These are phyloP conservation scores for Brachyopa scutellaris DNA, from an alignment of 2,888 invertebrate species.

Conservation along the genomic window DNA sequence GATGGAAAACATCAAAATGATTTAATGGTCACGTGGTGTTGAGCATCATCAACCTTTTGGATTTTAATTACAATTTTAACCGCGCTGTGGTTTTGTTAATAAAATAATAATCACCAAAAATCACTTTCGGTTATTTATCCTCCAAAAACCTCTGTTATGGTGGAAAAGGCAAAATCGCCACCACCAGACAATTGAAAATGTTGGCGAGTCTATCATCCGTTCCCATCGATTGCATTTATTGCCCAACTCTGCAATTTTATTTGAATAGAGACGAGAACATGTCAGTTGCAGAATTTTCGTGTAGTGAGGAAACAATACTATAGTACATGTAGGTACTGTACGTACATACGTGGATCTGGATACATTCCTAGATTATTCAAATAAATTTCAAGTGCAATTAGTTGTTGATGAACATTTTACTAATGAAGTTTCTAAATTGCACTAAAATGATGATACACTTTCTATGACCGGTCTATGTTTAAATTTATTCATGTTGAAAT, in stretches of 20 bases:
- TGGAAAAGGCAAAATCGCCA: conserved; percentile 39
- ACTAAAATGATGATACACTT: no score
- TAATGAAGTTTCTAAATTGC: conserved; percentile 23
- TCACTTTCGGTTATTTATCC: conserved; percentile 46
- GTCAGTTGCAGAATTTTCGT: conserved; percentile 39
- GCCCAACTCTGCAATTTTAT: conserved; percentile 20
- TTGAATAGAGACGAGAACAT: conserved; percentile 11
- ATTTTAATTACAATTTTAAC: conserved; percentile 42
- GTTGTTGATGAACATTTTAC: conserved; percentile 5
- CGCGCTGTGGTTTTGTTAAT: conserved; percentile 51
- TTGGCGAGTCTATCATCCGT: conserved; percentile 43
- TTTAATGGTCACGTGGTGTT: background rate
- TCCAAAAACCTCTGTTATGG: background rate
- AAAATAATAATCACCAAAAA: conserved; percentile 57
- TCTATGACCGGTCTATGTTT: no score
- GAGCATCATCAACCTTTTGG: background rate
- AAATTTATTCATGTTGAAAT: no score
- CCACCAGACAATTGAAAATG: conserved; percentile 53
- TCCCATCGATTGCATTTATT: conserved; percentile 39
- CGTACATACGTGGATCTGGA: background rate
- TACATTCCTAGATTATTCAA: background rate
- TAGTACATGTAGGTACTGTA: background rate
- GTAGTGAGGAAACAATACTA: conserved; percentile 34
- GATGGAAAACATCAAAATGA: background rate
- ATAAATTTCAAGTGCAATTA: conserved; percentile 37